These are phyloP conservation scores for Goniozus legneri DNA, from an alignment of 1,140 invertebrate genomes.

Conservation along the genomic window DNA sequence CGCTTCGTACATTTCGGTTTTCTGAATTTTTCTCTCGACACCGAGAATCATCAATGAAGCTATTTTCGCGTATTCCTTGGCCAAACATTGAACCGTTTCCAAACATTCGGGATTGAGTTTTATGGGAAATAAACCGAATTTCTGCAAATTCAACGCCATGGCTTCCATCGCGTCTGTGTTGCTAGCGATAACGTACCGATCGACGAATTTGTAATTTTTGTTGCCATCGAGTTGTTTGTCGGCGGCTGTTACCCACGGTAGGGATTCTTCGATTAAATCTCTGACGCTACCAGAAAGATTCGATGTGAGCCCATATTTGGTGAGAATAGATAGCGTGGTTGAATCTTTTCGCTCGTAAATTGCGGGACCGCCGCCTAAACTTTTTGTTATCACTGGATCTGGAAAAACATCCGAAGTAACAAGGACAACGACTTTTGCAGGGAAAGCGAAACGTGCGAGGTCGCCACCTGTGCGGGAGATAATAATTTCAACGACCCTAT, in stretches of 20 bases:
- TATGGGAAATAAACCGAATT: slow-evolving; percentile 47
- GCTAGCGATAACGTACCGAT: slow-evolving; percentile 58
- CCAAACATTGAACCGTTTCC: slow-evolving; percentile 54
- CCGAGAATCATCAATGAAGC: slow-evolving; percentile 40
- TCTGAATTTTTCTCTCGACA: slow-evolving; percentile 28
- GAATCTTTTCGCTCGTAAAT: slow-evolving; percentile 44
- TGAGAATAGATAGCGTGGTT: slow-evolving; percentile 40
- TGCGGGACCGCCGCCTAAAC: slow-evolving; percentile 66
- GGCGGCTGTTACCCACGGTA: not conserved
- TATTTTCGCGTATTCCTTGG: slow-evolving; percentile 32
- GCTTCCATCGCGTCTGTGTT: slow-evolving; percentile 56
- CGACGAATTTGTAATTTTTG: slow-evolving; percentile 36
- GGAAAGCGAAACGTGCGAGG: slow-evolving; percentile 54
- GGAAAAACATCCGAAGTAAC: slow-evolving; percentile 69
- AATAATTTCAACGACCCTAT: no score
- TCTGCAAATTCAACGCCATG: slow-evolving; percentile 37
- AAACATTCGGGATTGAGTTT: slow-evolving; percentile 51
- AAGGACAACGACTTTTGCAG: slow-evolving; percentile 58
- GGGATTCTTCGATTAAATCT: slow-evolving; percentile 15
- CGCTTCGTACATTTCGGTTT: slow-evolving; percentile 27
- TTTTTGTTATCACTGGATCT: slow-evolving; percentile 57
- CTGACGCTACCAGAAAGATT: slow-evolving; percentile 17
- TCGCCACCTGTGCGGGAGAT: slow-evolving; percentile 61
- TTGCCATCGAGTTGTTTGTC: slow-evolving; percentile 19
- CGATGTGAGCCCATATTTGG: slow-evolving; percentile 39